Base-by-base conservation (phyloP, 2,888 invertebrate species). In the Rhimphoctona megacephalus region DNA sequence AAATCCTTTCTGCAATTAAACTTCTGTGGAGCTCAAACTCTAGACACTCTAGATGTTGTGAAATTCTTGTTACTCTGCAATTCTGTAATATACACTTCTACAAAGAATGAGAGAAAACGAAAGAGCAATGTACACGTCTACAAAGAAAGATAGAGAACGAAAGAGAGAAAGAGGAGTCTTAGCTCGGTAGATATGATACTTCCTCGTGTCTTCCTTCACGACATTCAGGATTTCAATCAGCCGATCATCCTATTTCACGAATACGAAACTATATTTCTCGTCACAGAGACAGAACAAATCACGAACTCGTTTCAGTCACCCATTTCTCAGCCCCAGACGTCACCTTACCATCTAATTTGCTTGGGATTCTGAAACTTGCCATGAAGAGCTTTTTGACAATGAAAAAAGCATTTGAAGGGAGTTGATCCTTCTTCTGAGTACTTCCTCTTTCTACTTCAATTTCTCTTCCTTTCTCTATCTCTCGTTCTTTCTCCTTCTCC, bases 221-320 rank as follows among this genome's bases (percentile, higher is more conserved):
- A 46, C 9, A 49, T 30, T 46, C 39, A 14, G 57, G 11, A 52
- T 77, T 43, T 83, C 79, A 79, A 83, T 79, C 83, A 79, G 54
- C 19, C 69, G 67, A 73, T 73, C 69, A 25, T 43, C 19, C 39
- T 25, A 76, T 61, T 73, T 30, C 72, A 67, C 67, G 72, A 73
- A 57, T 54, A 43, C 43, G 43, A 43, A 43, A 43, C 43, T 43
- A 73, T 49, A 83, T 83, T 73, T 57, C 73, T 79, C 83, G 57
- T 78, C 54, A 73, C 66, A 73, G 73, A 46, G 64, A 72, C n/a
- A n/a, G 70, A 83, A 72, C 83, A 78, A 83, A 83, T 80, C 73
- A 79, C 74, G 46, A 77, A 79, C 57, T 84, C 67, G 52, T 52
- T 36, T 36, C 61, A n/a, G 8, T 43, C 36, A n/a, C 17, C 43